phyloP scores from a whole-genome alignment of 2,113 vertebrate genomes.

The Neotoma lepida region DNA sequence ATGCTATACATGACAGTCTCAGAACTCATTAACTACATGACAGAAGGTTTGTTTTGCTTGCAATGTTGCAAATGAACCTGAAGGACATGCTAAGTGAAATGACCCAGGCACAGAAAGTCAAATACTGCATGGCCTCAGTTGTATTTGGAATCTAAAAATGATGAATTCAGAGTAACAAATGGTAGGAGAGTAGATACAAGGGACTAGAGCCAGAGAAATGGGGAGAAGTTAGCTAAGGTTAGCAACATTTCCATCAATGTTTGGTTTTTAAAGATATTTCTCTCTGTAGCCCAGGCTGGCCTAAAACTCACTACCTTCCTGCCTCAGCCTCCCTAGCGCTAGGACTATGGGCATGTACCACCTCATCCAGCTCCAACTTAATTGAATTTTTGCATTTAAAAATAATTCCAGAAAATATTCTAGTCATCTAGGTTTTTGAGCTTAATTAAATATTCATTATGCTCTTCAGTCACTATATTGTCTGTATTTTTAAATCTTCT shows the following conservation, averaged over 20 bases:
- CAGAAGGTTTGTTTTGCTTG: background rate
- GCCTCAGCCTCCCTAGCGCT: background rate
- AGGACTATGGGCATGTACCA: background rate
- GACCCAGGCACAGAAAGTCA: background rate
- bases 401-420: slow-evolving; percentile 35
- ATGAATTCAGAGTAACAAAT: background rate
- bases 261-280: background rate
- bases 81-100: background rate
- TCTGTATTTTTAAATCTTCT: background rate
- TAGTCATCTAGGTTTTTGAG: slow-evolving; percentile 37
- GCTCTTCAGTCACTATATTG: slow-evolving; percentile 62
- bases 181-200: background rate
- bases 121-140: background rate
- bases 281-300: background rate
- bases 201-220: background rate
- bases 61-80: background rate
- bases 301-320: background rate
- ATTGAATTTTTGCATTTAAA: slow-evolving; percentile 53
- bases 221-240: background rate
- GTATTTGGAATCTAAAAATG: background rate
- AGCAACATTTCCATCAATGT: background rate
- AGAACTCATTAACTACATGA: background rate
- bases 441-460: slow-evolving; percentile 61
- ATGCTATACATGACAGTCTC: background rate
- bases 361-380: background rate